phyloP scores from a whole-genome alignment of 2,113 vertebrate species.

The Cairina moschata region DNA sequence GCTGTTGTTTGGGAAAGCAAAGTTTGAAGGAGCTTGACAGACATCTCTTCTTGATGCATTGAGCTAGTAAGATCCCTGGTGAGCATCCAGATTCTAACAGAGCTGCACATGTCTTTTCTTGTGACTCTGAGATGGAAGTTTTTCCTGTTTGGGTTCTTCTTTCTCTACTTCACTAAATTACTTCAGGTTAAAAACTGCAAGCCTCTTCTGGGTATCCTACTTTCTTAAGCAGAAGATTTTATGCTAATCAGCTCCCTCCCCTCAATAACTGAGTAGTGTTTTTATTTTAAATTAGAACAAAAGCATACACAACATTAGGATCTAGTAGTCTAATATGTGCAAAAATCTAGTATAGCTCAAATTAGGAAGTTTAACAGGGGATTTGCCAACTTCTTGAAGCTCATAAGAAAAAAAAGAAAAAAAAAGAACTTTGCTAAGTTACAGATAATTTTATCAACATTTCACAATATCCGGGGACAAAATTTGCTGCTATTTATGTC shows the following conservation, averaged over 20 bases:
- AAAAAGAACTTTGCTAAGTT: not conserved
- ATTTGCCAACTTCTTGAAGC: not conserved
- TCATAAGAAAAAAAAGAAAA: not conserved
- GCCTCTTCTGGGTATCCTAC: not conserved
- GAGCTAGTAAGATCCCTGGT: conserved; percentile 53
- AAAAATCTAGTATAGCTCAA: not conserved
- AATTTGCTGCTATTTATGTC: not conserved
- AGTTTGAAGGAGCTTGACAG: conserved; percentile 58
- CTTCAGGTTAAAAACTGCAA: not conserved
- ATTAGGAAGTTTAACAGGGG: not conserved
- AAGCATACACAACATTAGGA: not conserved
- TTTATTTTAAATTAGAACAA: not conserved
- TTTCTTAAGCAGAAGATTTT: not conserved
- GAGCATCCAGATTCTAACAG: conserved; percentile 52
- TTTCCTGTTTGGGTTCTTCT: conserved; percentile 32
- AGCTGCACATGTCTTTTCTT: conserved; percentile 39
- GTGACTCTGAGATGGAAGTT: conserved; percentile 3
- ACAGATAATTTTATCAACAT: not conserved
- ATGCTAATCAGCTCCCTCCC: not conserved
- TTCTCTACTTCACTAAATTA: conserved; percentile 20
- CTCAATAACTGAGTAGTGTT: not conserved
- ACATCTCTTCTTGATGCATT: conserved; percentile 54
- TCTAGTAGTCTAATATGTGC: not conserved
- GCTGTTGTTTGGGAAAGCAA: conserved; percentile 53
- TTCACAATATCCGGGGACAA: not conserved